phyloP scores from a whole-genome alignment of 2,888 invertebrate species.

The Eristalis arbustorum region DNA sequence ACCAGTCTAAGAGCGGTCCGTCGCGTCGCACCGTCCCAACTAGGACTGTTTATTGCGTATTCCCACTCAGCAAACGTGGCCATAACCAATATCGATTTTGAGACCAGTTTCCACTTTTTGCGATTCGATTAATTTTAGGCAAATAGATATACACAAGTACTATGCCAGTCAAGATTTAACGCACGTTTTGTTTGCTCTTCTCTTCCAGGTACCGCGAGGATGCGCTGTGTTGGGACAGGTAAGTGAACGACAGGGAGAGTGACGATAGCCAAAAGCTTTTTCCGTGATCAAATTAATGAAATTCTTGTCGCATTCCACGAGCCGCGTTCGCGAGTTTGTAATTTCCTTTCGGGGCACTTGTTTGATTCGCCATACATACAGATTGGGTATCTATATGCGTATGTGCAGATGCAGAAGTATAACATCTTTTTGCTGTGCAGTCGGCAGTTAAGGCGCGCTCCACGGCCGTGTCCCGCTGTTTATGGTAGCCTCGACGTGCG shows the following conservation, averaged over 20 bases:
- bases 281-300: constrained; percentile 64
- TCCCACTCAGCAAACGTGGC: constrained; percentile 35
- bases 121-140: constrained; percentile 20
- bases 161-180: constrained; percentile 65
- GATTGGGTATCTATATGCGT: constrained; percentile 11
- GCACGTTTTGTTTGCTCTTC: constrained; percentile 73
- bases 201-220: constrained; percentile 92
- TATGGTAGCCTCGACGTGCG: constrained; percentile 72
- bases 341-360: constrained; percentile 66
- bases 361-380: constrained; percentile 34
- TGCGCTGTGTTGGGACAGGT: constrained; percentile 95
- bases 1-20: constrained; percentile 5
- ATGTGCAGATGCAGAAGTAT: constrained; percentile 52
- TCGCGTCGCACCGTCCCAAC: constrained; percentile 13
- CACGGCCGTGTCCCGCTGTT: constrained; percentile 61
- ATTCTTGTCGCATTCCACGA: constrained; percentile 69
- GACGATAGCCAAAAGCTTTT: constrained; percentile 56
- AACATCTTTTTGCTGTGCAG: constrained; percentile 60
- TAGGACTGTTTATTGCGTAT: constrained; percentile 47
- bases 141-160: neutral
- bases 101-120: constrained; percentile 19
- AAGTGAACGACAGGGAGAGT: constrained; percentile 77
- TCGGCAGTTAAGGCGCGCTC: constrained; percentile 38
- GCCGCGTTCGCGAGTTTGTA: constrained; percentile 64
- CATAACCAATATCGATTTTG: constrained; percentile 32